A percentile compares a stretch with the other conserved stretches of the same genome.
Conservation (phyloP, 2,113 vertebrate genomes). For the Eidolon helvum region DNA sequence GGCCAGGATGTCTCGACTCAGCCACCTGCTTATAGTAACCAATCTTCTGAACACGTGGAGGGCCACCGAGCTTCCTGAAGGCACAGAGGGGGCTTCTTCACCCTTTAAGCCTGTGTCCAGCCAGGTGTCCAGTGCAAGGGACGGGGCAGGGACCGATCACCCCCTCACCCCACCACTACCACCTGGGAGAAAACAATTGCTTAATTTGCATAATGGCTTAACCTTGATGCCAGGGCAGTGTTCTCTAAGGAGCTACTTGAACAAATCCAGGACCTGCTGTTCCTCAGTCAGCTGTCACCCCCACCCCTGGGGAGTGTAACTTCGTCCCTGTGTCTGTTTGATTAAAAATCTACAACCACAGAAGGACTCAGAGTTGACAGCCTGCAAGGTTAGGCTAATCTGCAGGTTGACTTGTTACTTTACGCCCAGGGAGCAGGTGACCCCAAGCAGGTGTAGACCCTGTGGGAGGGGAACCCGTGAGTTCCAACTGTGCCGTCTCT, state of each 20-base stretch:
- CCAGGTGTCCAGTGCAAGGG: not conserved
- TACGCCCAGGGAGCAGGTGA: not conserved
- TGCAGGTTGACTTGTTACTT: too few relatives aligned
- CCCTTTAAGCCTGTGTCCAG: not conserved
- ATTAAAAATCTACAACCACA: not conserved
- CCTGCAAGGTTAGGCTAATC: not conserved
- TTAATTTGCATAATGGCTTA: not conserved
- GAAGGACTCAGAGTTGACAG: not conserved
- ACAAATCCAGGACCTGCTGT: fast-evolving
- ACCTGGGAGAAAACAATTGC: not conserved
- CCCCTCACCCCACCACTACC: too few relatives aligned
- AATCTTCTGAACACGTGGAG: too few relatives aligned
- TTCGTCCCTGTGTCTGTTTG: fast-evolving
- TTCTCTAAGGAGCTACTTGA: not conserved
- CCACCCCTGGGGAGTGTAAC: not conserved
- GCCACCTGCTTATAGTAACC: too few relatives aligned
- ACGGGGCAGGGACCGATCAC: not conserved
- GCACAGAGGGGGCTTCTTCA: not conserved
- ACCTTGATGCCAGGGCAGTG: fast-evolving
- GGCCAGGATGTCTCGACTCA: fast-evolving
- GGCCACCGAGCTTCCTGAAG: fast-evolving
- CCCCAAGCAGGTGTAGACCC: not conserved
- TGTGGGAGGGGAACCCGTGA: fast-evolving
- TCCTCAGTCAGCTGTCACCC: not conserved
- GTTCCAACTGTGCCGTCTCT: not conserved